phyloP scores from a whole-genome alignment of 2,797 vertebrate genomes.

The Eulemur coronatus region DNA sequence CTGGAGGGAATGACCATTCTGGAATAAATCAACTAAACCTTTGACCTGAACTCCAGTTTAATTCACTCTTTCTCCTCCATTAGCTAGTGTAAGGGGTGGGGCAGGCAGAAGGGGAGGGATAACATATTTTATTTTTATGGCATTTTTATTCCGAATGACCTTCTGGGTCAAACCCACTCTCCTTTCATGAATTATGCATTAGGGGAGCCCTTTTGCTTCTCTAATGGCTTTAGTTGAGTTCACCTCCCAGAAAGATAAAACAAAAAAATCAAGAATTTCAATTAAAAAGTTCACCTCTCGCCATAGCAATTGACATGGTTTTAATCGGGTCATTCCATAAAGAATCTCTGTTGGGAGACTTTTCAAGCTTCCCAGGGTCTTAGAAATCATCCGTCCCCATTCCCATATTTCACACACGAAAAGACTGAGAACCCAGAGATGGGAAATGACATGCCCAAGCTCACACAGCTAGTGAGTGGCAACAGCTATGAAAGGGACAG shows the following conservation, averaged over 20 bases:
- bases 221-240: constrained; percentile 47
- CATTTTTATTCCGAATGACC: constrained; percentile 66
- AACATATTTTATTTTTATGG: constrained; percentile 69
- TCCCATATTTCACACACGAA: neutral
- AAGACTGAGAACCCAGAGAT: neutral
- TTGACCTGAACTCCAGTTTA: constrained; percentile 62
- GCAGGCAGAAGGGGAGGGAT: neutral
- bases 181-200: constrained; percentile 64
- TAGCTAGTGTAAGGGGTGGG: constrained; percentile 40
- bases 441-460: neutral
- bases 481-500: neutral
- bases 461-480: neutral
- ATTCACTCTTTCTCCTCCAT: constrained; percentile 62
- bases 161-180: constrained; percentile 56
- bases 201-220: constrained; percentile 19
- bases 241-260: constrained; percentile 41
- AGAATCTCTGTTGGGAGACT: neutral
- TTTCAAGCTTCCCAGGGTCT: neutral
- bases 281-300: constrained; percentile 54
- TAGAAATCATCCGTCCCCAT: neutral
- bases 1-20: constrained; percentile 26
- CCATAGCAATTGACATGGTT: neutral
- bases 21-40: constrained; percentile 43
- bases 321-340: neutral
- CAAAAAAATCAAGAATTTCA: constrained; percentile 25